phyloP scores from a whole-genome alignment of 2,888 invertebrate species.

The Rhimphoctona megacephalus region DNA sequence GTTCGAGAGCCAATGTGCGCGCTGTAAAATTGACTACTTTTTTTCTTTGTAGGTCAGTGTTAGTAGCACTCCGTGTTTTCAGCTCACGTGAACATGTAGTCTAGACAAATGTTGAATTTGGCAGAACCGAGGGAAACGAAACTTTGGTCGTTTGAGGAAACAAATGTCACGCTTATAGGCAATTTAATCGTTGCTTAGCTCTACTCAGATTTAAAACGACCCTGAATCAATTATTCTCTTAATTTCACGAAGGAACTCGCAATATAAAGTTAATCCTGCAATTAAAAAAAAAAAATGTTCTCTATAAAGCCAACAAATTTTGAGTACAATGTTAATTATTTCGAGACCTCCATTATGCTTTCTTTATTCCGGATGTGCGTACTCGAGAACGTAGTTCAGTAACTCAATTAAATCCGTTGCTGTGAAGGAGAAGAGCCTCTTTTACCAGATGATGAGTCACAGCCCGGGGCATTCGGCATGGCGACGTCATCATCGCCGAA shows the following conservation, averaged over 20 bases:
- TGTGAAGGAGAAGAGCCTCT: slow-evolving; percentile 45
- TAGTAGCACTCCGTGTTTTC: not conserved
- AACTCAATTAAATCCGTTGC: slow-evolving; percentile 23
- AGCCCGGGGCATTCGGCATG: slow-evolving; percentile 56
- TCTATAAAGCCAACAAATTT: not conserved
- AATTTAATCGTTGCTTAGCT: not conserved
- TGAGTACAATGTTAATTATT: not conserved
- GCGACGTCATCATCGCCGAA: slow-evolving; percentile 57
- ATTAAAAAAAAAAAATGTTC: not conserved
- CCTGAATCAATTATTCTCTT: not conserved
- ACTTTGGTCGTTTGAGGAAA: slow-evolving; percentile 13
- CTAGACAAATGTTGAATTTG: slow-evolving; percentile 15
- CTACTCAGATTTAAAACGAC: not conserved
- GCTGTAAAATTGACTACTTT: not conserved
- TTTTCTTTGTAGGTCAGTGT: slow-evolving; percentile 35
- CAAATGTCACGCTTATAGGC: slow-evolving; percentile 9
- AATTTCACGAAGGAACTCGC: not conserved
- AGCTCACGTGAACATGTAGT: slow-evolving; percentile 11
- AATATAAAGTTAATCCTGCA: not conserved
- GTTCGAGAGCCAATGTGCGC: slow-evolving; percentile 19
- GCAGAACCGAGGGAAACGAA: not conserved
- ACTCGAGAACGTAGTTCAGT: slow-evolving; percentile 1
- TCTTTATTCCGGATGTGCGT: slow-evolving; percentile 24
- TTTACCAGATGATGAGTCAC: slow-evolving; percentile 69
- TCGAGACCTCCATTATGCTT: not conserved